Evolutionary conservation across 92 coral and sea anemone species (phyloP).

Genomic region (Epizoanthus scotinus): DNA sequence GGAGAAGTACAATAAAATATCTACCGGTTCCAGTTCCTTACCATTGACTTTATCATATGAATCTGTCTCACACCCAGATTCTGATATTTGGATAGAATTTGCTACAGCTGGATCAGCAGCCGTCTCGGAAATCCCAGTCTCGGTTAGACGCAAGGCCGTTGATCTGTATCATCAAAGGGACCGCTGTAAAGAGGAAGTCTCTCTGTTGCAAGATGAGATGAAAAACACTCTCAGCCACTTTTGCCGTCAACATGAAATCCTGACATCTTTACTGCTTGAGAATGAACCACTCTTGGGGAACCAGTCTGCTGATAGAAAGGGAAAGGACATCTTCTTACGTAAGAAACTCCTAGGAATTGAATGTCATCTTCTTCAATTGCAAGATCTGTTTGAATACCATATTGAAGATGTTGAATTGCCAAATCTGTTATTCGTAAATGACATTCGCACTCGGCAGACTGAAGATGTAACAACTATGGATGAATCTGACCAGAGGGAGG

Average conservation of each 20-base stretch:
- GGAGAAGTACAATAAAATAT: background rate
- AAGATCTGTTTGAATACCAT: background rate
- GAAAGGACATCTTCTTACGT: conserved; percentile 21
- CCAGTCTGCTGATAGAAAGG: conserved; percentile 5
- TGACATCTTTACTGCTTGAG: background rate
- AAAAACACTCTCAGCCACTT: conserved; percentile 35
- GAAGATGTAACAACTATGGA: background rate
- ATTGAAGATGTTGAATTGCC: conserved; percentile 15
- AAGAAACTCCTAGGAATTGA: conserved; percentile 19
- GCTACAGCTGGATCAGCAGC: no score
- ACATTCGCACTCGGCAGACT: background rate
- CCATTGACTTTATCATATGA: background rate
- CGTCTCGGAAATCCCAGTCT: background rate
- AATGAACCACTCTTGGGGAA: background rate
- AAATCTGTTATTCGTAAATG: background rate
- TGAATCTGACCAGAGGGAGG: background rate
- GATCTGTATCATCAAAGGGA: conserved; percentile 45
- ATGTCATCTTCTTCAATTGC: conserved; percentile 2
- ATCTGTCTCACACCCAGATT: background rate
- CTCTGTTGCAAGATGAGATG: conserved; percentile 37
- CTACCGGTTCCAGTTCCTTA: background rate
- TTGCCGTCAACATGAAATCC: background rate
- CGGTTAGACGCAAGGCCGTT: conserved; percentile 30
- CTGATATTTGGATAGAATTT: background rate
- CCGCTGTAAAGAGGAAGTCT: conserved; percentile 28